These are phyloP conservation scores for Sphaerophoria rueppellii DNA, from an alignment of 2,888 invertebrate species.

Conservation along the genomic window DNA sequence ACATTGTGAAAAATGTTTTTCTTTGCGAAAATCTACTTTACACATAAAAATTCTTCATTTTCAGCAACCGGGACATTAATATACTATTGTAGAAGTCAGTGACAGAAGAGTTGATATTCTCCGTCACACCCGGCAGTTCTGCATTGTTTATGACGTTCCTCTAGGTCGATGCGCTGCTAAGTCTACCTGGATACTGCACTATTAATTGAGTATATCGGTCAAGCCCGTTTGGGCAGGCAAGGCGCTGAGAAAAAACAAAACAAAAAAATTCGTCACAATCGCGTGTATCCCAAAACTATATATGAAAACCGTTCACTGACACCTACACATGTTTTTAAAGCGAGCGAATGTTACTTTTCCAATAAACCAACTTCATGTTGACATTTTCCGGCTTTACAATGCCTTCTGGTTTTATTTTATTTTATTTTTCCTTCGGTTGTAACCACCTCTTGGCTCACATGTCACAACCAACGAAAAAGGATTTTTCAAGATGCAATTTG, in stretches of 20 bases:
- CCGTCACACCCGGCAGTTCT: too few relatives aligned
- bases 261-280: slow-evolving; percentile 4
- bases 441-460: not conserved
- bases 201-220: too few relatives aligned
- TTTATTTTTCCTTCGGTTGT: not conserved
- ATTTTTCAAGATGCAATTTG: slow-evolving; percentile 63
- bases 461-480: not conserved
- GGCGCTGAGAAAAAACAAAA: not conserved
- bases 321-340: slow-evolving; percentile 73
- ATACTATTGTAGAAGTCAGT: too few relatives aligned
- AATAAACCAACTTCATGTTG: slow-evolving; percentile 67
- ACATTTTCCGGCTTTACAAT: slow-evolving; percentile 65
- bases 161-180: too few relatives aligned
- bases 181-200: too few relatives aligned
- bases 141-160: too few relatives aligned
- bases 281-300: slow-evolving; percentile 51
- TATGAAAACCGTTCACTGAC: slow-evolving; percentile 60
- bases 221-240: too few relatives aligned
- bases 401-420: slow-evolving; percentile 48
- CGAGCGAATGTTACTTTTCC: slow-evolving; percentile 64
- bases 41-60: too few relatives aligned
- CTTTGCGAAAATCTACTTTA: too few relatives aligned
- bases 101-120: too few relatives aligned
- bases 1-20: too few relatives aligned
- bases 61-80: too few relatives aligned